Percentiles rank a stretch among this genome's conserved stretches.
Conservation (phyloP, 2,888 invertebrate genomes). For the Sphaerophoria taeniata region DNA sequence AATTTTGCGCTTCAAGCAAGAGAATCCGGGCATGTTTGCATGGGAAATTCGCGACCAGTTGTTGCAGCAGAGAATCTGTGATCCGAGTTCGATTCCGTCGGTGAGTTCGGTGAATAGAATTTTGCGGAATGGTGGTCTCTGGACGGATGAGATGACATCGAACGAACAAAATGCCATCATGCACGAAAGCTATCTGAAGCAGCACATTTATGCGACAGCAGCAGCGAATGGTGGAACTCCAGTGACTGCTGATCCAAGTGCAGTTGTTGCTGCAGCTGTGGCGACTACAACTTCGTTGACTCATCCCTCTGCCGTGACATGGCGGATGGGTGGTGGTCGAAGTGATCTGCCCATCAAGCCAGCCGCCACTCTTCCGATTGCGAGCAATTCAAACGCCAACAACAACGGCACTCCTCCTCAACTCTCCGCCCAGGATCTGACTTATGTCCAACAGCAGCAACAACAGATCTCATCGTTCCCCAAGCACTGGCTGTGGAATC, state of each 20-base stretch:
- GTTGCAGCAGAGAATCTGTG: conserved; percentile 94
- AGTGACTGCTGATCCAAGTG: conserved; percentile 51
- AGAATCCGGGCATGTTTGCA: conserved; percentile 98
- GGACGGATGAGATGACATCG: conserved; percentile 86
- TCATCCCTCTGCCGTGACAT: conserved; percentile 71
- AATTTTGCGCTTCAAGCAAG: conserved; percentile 96
- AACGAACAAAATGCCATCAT: conserved; percentile 80
- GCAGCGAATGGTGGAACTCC: conserved; percentile 67
- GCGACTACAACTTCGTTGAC: conserved; percentile 65
- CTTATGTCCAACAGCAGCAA: conserved; percentile 77
- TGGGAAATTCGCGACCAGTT: conserved; percentile 98
- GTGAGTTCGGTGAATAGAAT: conserved; percentile 98
- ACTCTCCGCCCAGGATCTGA: conserved; percentile 78
- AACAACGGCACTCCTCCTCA: conserved; percentile 37
- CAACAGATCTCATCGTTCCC: conserved; percentile 76
- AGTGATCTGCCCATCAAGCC: conserved; percentile 79
- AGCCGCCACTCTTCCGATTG: conserved; percentile 78
- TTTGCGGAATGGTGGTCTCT: conserved; percentile 92
- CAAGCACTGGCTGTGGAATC: conserved; percentile 83
- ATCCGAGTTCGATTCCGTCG: conserved; percentile 95
- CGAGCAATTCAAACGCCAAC: conserved; percentile 24
- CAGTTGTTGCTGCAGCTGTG: conserved; percentile 69
- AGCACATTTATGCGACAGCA: conserved; percentile 76
- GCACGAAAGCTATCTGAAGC: conserved; percentile 79
- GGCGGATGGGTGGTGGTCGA: conserved; percentile 59